These are phyloP conservation scores for Phyllotis vaccarum DNA, from an alignment of 2,797 vertebrate species.

Conservation along the genomic window DNA sequence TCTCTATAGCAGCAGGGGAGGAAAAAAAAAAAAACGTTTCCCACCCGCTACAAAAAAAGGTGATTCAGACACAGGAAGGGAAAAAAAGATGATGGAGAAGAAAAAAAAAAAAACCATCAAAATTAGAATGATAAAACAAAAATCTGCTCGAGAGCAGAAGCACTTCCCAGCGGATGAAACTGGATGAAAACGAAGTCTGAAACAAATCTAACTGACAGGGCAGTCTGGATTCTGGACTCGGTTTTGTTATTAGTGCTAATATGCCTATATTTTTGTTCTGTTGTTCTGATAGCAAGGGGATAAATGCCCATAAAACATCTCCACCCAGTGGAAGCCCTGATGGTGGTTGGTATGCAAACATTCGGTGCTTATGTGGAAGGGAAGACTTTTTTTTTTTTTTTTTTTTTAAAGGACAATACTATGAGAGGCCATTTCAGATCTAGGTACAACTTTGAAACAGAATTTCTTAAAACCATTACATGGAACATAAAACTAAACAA, in stretches of 20 bases:
- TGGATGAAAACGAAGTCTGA: constrained; percentile 76
- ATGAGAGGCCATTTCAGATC: constrained; percentile 41
- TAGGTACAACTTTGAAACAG: constrained; percentile 37
- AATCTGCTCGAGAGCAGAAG: constrained; percentile 77
- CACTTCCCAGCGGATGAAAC: constrained; percentile 80
- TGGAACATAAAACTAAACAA: not conserved
- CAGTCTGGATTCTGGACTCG: constrained; percentile 78
- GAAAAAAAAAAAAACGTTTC: constrained; percentile 44
- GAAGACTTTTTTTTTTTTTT: not conserved
- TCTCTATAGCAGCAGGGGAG: constrained; percentile 61
- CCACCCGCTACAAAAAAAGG: constrained; percentile 68
- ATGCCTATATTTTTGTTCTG: constrained; percentile 67
- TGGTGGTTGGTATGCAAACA: constrained; percentile 48
- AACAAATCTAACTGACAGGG: constrained; percentile 81
- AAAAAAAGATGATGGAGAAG: not conserved
- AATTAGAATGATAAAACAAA: constrained; percentile 84
- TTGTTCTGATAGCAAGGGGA: constrained; percentile 66
- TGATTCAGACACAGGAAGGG: constrained; percentile 55
- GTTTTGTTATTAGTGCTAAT: constrained; percentile 82
- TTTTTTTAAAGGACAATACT: not conserved
- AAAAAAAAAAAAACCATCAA: constrained; percentile 1
- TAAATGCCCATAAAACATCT: constrained; percentile 73
- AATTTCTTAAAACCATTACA: constrained; percentile 50
- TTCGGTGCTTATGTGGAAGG: constrained; percentile 33
- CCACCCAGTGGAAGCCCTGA: constrained; percentile 48